Conservation (phyloP, 2,113 vertebrate species). For the Mixornis gularis region DNA sequence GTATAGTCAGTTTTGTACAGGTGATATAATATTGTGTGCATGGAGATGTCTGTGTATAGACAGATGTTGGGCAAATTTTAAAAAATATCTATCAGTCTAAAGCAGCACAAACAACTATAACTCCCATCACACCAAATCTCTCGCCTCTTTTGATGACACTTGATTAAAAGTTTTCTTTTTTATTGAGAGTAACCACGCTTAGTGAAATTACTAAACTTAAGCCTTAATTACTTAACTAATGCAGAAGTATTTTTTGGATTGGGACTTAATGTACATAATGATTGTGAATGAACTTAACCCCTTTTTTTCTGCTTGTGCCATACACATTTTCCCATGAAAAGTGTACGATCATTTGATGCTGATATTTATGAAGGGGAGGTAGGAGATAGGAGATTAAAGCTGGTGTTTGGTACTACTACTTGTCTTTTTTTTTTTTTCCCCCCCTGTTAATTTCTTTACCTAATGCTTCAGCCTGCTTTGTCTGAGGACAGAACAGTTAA, state of each 20-base stretch:
- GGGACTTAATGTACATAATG: not conserved
- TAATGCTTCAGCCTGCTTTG: not conserved
- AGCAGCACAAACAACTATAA: not conserved
- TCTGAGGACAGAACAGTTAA: not conserved
- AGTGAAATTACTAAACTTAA: not conserved
- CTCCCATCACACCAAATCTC: not conserved
- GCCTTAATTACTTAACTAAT: not conserved
- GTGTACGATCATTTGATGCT: not conserved
- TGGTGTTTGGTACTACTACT: not conserved
- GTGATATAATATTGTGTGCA: not conserved
- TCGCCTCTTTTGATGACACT: not conserved
- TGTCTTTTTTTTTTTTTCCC: not conserved
- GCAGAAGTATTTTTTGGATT: not conserved
- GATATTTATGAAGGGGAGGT: not conserved
- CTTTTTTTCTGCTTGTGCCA: not conserved
- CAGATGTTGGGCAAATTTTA: not conserved
- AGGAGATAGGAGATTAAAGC: not conserved
- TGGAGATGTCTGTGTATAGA: not conserved
- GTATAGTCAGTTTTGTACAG: not conserved
- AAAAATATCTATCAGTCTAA: not conserved
- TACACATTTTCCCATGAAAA: not conserved
- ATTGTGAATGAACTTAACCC: not conserved
- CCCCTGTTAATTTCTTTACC: not conserved
- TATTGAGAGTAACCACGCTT: not conserved
- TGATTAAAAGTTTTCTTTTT: not conserved